phyloP scores from a whole-genome alignment of 2,888 invertebrate genomes.

The Desoria tigrina region DNA sequence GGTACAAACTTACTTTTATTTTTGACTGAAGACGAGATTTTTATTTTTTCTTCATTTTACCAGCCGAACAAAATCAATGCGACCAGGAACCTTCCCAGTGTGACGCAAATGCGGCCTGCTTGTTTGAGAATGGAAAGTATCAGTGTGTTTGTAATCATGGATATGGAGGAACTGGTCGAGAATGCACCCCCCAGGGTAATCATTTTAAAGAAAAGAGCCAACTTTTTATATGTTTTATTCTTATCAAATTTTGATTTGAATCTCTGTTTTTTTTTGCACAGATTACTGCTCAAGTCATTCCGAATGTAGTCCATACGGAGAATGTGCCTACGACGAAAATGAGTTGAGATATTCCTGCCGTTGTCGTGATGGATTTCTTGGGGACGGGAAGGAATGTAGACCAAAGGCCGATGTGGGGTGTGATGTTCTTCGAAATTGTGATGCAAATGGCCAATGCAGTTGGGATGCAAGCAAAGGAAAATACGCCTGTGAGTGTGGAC shows the following conservation, averaged over 20 bases:
- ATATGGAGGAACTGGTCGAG: conserved; percentile 78
- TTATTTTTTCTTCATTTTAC: background rate
- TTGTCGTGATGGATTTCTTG: conserved; percentile 45
- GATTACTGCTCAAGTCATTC: conserved; percentile 52
- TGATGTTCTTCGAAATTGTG: conserved; percentile 74
- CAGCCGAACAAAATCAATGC: conserved; percentile 20
- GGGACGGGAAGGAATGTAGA: conserved; percentile 55
- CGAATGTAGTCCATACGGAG: conserved; percentile 51
- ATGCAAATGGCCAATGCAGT: conserved; percentile 76
- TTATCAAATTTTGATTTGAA: background rate
- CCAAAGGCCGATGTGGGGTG: conserved; percentile 59
- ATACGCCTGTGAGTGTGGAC: conserved; percentile 66
- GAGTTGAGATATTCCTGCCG: conserved; percentile 45
- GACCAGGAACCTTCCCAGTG: conserved; percentile 61
- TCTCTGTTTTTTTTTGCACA: conserved; percentile 25
- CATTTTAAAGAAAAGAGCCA: conserved; percentile 10
- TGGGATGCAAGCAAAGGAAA: conserved; percentile 64
- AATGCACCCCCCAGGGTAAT: conserved; percentile 68
- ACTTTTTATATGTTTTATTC: background rate
- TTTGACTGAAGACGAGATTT: too few relatives aligned
- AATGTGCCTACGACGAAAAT: conserved; percentile 48
- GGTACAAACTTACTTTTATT: too few relatives aligned
- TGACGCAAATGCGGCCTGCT: conserved; percentile 72
- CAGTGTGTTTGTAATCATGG: conserved; percentile 77
- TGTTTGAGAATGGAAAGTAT: conserved; percentile 60